Evolutionary conservation across 2,888 invertebrate genomes (phyloP), one percentile per base, ranked within the genome.

Genomic region (Zygogramma bicolorata): DNA sequence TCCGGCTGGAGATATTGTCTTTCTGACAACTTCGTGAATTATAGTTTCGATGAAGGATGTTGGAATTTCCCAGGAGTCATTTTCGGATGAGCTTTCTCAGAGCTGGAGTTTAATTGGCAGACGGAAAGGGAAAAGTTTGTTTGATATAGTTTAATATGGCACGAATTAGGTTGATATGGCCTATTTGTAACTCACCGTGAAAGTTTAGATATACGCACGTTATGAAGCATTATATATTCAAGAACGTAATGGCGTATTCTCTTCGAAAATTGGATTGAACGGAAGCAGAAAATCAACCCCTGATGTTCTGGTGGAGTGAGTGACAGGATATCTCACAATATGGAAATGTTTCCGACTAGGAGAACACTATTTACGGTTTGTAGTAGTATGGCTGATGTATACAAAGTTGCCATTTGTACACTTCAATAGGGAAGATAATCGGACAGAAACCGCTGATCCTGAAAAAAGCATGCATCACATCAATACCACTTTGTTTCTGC

Each of bases 11-110:
- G 20, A 46, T 46, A 46, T 46, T 46, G 46, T 46, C 7, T 46
- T 46, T 46, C 38, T 42, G 61, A 68, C 61, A 68, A 68, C 62
- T 69, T 53, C 63, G 70, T 61, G 68, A 73, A 71, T 72, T 73
- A 73, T 70, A 74, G 73, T 75, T 74, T 69, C 66, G 66, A 49
- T 61, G 66, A 71, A 66, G 65, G 66, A 71, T 61, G 53, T 20
- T 15, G 31, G 29, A 66, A 66, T 65, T 66, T 71, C 70, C 70
- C 70, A 46, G 20, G 70, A 57, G 70, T 58, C 57, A 34, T 15
- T 65, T 46, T 31, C 53, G 65, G 65, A 49, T 49, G 49, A 49
- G 66, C 46, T 66, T 66, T 58, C 57, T 57, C 58, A 27, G 57
- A 58, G 66, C 58, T 57, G 31, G 57, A 20, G 18, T 63, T 70